A percentile compares a stretch with the other conserved stretches of the same genome.
phyloP scores from a whole-genome alignment of 1,140 invertebrate genomes.

The Laupala kohalensis region DNA sequence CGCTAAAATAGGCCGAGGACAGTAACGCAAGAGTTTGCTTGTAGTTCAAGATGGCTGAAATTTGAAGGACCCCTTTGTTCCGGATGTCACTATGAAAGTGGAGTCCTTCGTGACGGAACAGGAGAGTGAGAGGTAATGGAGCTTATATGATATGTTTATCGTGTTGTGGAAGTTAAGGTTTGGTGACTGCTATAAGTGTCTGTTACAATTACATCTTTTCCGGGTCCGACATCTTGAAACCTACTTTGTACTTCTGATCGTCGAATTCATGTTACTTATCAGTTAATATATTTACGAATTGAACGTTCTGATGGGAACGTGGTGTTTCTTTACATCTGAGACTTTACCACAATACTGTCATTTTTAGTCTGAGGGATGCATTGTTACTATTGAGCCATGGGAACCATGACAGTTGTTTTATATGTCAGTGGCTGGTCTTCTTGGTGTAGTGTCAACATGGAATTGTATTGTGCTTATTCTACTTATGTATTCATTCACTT shows the following conservation, averaged over 20 bases:
- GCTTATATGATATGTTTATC: neutral
- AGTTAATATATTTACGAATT: neutral
- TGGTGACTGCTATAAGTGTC: neutral
- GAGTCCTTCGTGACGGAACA: slow-evolving; percentile 14
- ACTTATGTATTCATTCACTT: slow-evolving; percentile 22
- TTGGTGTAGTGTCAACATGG: neutral
- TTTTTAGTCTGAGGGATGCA: neutral
- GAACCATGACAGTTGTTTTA: neutral
- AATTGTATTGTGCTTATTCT: neutral
- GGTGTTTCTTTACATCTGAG: neutral
- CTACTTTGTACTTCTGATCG: neutral
- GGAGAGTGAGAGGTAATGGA: slow-evolving; percentile 16
- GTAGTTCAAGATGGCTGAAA: slow-evolving; percentile 16
- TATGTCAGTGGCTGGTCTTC: neutral
- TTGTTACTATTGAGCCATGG: neutral
- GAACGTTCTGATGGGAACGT: neutral
- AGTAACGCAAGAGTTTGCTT: slow-evolving; percentile 13
- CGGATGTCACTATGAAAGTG: slow-evolving; percentile 16
- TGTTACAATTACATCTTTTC: neutral
- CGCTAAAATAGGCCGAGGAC: slow-evolving; percentile 8
- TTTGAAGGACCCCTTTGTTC: slow-evolving; percentile 18
- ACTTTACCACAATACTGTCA: neutral
- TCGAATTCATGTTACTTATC: neutral
- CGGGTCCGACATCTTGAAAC: neutral
- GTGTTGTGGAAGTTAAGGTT: neutral